Percentiles rank a stretch among this genome's conserved stretches.
phyloP scores from a whole-genome alignment of 2,797 vertebrate species.

The Silurus aristotelis region DNA sequence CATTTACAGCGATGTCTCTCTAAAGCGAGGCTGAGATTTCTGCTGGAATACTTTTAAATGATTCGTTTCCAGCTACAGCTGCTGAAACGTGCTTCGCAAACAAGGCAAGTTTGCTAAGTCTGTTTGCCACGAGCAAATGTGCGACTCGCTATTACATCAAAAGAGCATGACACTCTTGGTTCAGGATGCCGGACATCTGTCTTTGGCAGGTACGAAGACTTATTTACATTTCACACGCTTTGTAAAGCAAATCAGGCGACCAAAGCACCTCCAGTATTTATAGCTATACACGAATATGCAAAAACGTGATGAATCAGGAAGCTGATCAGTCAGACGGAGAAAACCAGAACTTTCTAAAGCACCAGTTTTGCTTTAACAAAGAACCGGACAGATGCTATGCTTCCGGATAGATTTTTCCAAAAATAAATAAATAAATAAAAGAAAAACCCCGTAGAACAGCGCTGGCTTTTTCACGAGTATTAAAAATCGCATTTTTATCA shows the following conservation, averaged over 20 bases:
- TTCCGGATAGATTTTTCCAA: background rate
- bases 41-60: background rate
- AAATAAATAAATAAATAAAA: too few species aligned
- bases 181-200: constrained; percentile 38
- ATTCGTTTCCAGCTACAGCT: constrained; percentile 10
- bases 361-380: background rate
- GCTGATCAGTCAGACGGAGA: background rate
- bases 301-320: background rate
- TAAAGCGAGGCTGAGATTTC: background rate
- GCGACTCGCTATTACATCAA: constrained; percentile 19
- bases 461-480: background rate
- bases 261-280: background rate
- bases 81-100: background rate
- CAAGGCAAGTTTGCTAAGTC: background rate
- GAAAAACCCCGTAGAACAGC: background rate
- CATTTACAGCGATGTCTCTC: background rate
- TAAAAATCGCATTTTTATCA: background rate
- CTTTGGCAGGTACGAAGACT: constrained; percentile 18
- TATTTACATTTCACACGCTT: constrained; percentile 31
- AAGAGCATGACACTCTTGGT: constrained; percentile 8
- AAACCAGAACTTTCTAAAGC: constrained; percentile 1
- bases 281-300: constrained; percentile 4
- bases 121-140: background rate
- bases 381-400: background rate
- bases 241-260: constrained; percentile 30